phyloP scores from a whole-genome alignment of 2,797 vertebrate species.

The Chaetophractus vellerosus region DNA sequence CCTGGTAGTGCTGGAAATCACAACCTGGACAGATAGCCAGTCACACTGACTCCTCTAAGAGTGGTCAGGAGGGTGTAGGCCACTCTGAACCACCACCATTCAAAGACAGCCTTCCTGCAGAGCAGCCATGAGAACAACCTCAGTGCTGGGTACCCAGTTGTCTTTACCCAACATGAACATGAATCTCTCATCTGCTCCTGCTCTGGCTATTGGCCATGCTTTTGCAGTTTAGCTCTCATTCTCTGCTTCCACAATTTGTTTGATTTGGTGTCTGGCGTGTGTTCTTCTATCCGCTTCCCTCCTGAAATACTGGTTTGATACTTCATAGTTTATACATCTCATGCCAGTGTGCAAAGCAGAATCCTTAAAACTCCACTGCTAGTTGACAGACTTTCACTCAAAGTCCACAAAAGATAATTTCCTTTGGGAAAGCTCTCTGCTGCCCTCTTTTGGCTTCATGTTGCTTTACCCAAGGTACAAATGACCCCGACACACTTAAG shows the following conservation, averaged over 20 bases:
- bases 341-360: not conserved
- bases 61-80: accelerated
- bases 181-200: not conserved
- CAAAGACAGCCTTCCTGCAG: not conserved
- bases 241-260: not conserved
- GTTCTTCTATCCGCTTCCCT: not conserved
- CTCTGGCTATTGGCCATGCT: not conserved
- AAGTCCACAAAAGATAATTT: not conserved
- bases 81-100: not conserved
- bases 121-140: not conserved
- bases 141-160: not conserved
- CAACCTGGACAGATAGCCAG: not conserved
- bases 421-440: not conserved
- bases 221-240: not conserved
- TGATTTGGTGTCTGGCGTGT: not conserved
- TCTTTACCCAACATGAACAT: not conserved
- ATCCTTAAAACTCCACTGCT: not conserved
- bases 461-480: not conserved
- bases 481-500: not conserved
- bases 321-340: not conserved
- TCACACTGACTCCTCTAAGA: not conserved
- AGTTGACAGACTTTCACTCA: not conserved
- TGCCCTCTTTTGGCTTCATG: not conserved
- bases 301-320: not conserved
- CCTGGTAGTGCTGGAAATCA: not conserved